phyloP scores from a whole-genome alignment of 1,140 invertebrate genomes.

The Drosophila gunungcola region DNA sequence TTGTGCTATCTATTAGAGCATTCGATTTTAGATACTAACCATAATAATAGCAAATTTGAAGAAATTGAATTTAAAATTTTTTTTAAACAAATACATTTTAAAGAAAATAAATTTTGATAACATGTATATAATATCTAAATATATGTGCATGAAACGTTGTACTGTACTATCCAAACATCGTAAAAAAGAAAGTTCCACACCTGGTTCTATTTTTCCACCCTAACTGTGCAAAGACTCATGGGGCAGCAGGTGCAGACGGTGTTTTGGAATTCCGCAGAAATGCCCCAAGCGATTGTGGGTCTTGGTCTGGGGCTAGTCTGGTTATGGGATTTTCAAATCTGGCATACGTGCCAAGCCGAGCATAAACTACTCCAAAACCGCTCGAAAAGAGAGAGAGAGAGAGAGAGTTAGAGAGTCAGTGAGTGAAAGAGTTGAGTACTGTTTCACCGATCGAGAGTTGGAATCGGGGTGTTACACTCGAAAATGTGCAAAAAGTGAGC shows the following conservation, averaged over 20 bases:
- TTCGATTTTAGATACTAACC: no score
- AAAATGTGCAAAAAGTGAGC: constrained; percentile 29
- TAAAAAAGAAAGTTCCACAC: no score
- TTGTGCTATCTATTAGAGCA: no score
- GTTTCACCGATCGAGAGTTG: constrained; percentile 17
- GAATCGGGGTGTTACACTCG: constrained; percentile 11
- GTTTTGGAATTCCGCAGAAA: constrained; percentile 49
- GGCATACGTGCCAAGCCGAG: constrained; percentile 40
- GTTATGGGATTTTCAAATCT: constrained; percentile 32
- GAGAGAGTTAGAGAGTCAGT: not conserved
- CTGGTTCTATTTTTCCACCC: not conserved
- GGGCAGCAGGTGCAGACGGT: constrained; percentile 33
- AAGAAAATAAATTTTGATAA: no score
- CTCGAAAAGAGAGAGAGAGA: constrained; percentile 12
- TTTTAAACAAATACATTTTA: no score
- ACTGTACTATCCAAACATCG: no score
- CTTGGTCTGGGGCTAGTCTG: constrained; percentile 39
- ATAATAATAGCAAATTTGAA: no score
- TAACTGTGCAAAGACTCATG: constrained; percentile 1
- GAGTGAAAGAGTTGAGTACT: not conserved
- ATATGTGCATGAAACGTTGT: no score
- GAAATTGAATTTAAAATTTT: no score
- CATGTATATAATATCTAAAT: no score
- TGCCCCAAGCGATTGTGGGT: constrained; percentile 14
- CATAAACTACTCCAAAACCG: constrained; percentile 20